Percentiles rank a stretch among this genome's conserved stretches.
Evolutionary conservation across 2,797 vertebrate genomes (phyloP).

Genomic region (Lepilemur ruficaudatus): DNA sequence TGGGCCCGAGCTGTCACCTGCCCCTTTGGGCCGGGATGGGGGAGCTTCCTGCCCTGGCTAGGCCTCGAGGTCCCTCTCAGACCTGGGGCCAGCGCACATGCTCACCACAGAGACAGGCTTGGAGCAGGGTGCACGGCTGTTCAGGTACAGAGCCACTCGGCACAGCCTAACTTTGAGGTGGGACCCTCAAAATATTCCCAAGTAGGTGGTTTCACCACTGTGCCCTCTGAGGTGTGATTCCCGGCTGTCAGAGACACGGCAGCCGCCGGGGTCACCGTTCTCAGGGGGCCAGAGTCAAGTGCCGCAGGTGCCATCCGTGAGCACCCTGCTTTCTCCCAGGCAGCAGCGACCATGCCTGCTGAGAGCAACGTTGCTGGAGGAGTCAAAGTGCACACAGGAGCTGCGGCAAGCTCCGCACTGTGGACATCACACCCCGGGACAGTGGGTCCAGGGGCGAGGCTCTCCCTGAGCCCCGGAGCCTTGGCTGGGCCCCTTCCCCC

Average conservation of each 20-base stretch:
- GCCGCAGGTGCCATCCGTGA: background rate
- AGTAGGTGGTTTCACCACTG: background rate
- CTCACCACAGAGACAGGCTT: background rate
- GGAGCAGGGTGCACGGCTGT: background rate
- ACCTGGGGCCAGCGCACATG: background rate
- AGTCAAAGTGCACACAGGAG: too few species aligned
- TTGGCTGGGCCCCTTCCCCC: background rate
- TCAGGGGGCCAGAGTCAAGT: background rate
- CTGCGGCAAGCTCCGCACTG: too few species aligned
- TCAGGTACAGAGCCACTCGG: background rate
- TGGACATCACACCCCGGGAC: background rate
- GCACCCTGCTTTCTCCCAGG: background rate
- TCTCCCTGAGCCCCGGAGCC: background rate
- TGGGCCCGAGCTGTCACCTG: background rate
- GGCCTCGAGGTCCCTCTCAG: too few species aligned
- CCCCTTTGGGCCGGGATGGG: background rate
- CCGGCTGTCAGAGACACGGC: background rate
- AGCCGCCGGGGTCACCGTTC: fast-evolving
- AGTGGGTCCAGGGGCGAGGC: background rate
- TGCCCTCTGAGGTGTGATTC: background rate
- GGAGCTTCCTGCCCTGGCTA: background rate
- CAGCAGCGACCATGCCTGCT: background rate
- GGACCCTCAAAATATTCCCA: background rate
- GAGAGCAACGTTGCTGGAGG: background rate
- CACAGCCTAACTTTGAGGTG: background rate